Evolutionary conservation across 92 coral and sea anemone genomes (phyloP).

Genomic region (Zoanthus gigantus): DNA sequence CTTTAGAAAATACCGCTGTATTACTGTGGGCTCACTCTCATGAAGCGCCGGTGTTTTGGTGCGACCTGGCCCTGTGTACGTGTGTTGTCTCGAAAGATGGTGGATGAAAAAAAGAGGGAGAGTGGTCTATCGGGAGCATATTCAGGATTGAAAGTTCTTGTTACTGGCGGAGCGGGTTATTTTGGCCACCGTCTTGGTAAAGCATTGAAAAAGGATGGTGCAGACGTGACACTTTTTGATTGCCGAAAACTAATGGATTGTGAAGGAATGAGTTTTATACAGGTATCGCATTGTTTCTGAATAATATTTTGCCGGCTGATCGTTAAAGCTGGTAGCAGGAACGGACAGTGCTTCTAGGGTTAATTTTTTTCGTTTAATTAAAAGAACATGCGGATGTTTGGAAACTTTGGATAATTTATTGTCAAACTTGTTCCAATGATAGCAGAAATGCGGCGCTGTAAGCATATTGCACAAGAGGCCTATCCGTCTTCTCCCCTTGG

Average conservation of each 20-base stretch:
- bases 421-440: too few species aligned
- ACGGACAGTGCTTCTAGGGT: not conserved
- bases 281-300: slow-evolving; percentile 41
- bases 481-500: too few species aligned
- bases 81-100: slow-evolving; percentile 36
- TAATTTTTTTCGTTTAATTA: too few species aligned
- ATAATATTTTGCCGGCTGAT: not conserved
- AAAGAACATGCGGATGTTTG: too few species aligned
- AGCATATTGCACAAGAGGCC: too few species aligned
- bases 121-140: not conserved
- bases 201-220: slow-evolving; percentile 70
- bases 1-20: too few species aligned
- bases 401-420: too few species aligned
- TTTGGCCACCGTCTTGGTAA: slow-evolving; percentile 78
- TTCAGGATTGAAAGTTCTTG: slow-evolving; percentile 54
- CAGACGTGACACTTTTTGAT: slow-evolving; percentile 77
- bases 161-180: slow-evolving; percentile 89
- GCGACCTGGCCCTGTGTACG: too few species aligned
- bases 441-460: too few species aligned
- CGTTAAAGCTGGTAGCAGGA: not conserved
- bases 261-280: slow-evolving; percentile 51
- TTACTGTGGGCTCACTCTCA: too few species aligned
- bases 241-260: slow-evolving; percentile 61
- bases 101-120: slow-evolving; percentile 22
- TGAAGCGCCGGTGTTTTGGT: too few species aligned